Base-by-base conservation (phyloP, 2,113 vertebrate genomes). In the Laticauda colubrina region DNA sequence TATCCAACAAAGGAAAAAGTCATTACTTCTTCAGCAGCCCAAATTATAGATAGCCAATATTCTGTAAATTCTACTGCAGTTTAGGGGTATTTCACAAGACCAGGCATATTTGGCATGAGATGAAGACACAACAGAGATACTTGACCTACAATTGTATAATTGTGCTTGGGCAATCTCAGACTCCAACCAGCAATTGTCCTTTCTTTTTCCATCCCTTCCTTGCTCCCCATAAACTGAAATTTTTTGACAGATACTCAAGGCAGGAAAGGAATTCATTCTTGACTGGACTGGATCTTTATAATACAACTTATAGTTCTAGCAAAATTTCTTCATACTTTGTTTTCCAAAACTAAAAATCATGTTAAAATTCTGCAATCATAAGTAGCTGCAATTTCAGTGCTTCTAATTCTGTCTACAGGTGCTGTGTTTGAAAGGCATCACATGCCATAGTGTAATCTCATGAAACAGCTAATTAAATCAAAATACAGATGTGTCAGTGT, bases 381-480 rank as follows among this genome's bases (percentile, higher is more conserved):
- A 90, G 88, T 39, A 9, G 34, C 89, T 54, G 48, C 88, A 64
- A 29, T 51, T 95, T 90, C 54, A 87, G 96, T 95, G 94, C 88
- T 94, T 96, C 96, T 95, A 91, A 95, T 95, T 96, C 96, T 95
- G 94, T 91, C 95, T 95, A 89, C 97, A 97, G 96, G 97, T 97
- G 97, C 96, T 93, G 93, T 55, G 91, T 95, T 96, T 96, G 95
- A 97, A 96, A 92, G 91, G 90, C 94, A 95, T 95, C 96, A 94
- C 88, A 57, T 97, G 94, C 92, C 90, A 92, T 88, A 88, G 92
- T 97, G 96, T 95, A 97, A 97, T 96, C 94, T 95, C 96, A 96
- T 96, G 95, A 97, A 97, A 97, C 90, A 91, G 75, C 94, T 97
- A 97, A 97, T 97, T 97, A 97, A 97, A 97, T 97, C 96, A 97